phyloP scores from a whole-genome alignment of 2,888 invertebrate species.

The Spialia ferax region DNA sequence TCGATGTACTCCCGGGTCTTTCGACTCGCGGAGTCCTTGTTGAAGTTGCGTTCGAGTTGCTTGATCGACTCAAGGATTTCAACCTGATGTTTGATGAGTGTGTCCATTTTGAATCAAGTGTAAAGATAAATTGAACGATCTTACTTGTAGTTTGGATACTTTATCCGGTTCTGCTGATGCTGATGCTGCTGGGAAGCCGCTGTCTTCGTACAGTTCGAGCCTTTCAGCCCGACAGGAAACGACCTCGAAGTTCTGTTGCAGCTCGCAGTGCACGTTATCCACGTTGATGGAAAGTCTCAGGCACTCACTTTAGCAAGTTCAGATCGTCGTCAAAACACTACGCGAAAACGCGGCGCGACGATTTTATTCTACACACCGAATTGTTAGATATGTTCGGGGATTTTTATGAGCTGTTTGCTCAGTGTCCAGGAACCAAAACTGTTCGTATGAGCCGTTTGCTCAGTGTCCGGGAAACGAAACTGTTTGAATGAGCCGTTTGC shows the following conservation, averaged over 20 bases:
- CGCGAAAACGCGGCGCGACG: not conserved
- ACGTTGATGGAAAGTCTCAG: not conserved
- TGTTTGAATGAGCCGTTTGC: too few species aligned
- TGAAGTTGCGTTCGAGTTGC: slow-evolving; percentile 12
- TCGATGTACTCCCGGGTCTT: not conserved
- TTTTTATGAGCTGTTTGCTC: too few species aligned
- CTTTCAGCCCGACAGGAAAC: not conserved
- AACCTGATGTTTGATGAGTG: not conserved
- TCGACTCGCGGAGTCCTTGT: slow-evolving; percentile 11
- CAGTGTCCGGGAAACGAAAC: too few species aligned
- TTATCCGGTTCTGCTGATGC: not conserved
- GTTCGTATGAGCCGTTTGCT: too few species aligned
- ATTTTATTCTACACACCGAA: too few species aligned
- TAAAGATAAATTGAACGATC: not conserved
- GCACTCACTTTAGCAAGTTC: not conserved
- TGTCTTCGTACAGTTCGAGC: not conserved
- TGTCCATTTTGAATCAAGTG: not conserved
- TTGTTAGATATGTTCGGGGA: too few species aligned
- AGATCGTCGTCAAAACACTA: not conserved
- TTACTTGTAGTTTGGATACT: slow-evolving; percentile 17
- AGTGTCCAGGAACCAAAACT: too few species aligned
- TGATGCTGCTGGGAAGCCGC: not conserved
- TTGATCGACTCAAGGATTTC: not conserved
- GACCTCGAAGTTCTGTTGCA: not conserved
- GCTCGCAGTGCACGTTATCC: not conserved